Conservation (phyloP, 2,113 vertebrate species). For the Smithornis capensis region DNA sequence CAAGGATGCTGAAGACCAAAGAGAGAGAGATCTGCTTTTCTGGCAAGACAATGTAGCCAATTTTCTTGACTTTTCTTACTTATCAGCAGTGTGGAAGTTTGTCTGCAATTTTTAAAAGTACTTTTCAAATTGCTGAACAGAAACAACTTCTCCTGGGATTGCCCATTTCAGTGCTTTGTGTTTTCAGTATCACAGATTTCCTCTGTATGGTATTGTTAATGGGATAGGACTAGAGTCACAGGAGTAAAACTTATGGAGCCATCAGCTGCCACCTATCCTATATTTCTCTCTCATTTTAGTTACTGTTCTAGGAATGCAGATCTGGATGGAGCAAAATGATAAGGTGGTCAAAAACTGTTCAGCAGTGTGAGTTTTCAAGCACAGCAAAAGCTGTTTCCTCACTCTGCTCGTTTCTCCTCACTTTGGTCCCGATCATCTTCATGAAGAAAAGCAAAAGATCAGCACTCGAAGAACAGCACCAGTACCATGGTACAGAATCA, state of each 20-base stretch:
- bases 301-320: background rate
- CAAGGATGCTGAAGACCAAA: background rate
- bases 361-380: background rate
- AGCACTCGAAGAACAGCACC: background rate
- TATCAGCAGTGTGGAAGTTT: background rate
- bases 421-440: background rate
- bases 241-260: background rate
- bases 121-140: background rate
- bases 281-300: background rate
- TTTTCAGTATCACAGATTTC: background rate
- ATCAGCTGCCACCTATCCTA: background rate
- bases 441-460: background rate
- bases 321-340: background rate
- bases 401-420: background rate
- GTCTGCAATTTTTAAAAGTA: background rate
- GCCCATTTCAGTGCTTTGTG: background rate
- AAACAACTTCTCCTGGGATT: background rate
- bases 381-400: background rate
- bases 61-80: background rate
- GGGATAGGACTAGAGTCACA: background rate
- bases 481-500: background rate
- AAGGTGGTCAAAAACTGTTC: background rate
- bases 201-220: background rate
- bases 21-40: background rate
- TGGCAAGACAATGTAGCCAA: background rate